Percentiles rank a stretch among this genome's conserved stretches.
Conservation (phyloP, 1,140 invertebrate species). For the Temnothorax nylanderi region DNA sequence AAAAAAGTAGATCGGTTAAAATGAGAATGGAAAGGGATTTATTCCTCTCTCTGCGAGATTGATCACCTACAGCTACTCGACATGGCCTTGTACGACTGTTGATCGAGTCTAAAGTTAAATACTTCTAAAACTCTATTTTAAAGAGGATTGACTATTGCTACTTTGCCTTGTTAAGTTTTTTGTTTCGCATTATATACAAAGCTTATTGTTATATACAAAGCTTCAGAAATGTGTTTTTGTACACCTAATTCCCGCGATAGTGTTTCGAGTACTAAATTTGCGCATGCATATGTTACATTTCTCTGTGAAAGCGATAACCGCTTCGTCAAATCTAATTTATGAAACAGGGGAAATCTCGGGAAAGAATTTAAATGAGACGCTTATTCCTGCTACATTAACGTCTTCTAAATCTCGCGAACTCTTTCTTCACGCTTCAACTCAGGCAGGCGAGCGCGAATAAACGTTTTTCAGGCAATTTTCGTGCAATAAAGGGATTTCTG, state of each 20-base stretch:
- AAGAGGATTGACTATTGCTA: conserved; percentile 10
- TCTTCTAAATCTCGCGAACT: conserved; percentile 29
- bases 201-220: neutral
- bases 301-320: neutral
- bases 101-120: conserved; percentile 27
- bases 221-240: neutral
- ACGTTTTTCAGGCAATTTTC: conserved; percentile 76
- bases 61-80: neutral
- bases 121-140: conserved; percentile 27
- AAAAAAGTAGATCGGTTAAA: neutral
- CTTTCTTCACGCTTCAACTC: conserved; percentile 24
- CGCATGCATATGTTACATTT: conserved; percentile 27
- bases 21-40: neutral
- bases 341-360: neutral
- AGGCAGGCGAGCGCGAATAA: conserved; percentile 71
- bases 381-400: conserved; percentile 43
- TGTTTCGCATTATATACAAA: neutral
- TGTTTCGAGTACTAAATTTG: conserved; percentile 3
- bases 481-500: conserved; percentile 82
- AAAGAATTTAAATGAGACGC: neutral
- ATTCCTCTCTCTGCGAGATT: neutral
- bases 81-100: too few species aligned
- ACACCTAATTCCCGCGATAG: neutral
- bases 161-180: neutral
- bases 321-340: conserved; percentile 13